Evolutionary conservation across 2,113 vertebrate genomes (phyloP).

Genomic region (Chlamydotis undulata): DNA sequence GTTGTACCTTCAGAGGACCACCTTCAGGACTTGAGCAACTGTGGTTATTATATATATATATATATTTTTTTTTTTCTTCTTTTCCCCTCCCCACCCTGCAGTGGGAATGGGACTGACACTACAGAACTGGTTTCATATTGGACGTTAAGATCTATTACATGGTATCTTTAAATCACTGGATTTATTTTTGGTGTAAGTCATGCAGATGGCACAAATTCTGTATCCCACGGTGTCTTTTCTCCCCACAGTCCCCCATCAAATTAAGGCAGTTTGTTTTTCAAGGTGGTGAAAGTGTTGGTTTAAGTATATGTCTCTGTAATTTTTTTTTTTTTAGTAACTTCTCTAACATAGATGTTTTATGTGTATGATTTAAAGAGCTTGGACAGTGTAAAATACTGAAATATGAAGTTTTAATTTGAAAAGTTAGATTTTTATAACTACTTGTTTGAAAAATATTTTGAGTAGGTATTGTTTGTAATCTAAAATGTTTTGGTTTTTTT

Average conservation of each 20-base stretch:
- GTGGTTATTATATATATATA: background rate
- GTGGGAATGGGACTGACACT: background rate
- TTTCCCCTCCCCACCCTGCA: background rate
- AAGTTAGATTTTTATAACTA: background rate
- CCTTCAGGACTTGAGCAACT: background rate
- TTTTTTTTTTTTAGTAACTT: background rate
- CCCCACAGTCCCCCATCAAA: background rate
- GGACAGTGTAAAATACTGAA: background rate
- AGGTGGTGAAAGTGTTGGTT: background rate
- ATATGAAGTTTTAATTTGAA: background rate
- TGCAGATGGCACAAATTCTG: background rate
- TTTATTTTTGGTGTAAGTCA: background rate
- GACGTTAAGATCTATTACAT: fast-evolving
- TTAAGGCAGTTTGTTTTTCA: background rate
- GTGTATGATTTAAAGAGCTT: background rate
- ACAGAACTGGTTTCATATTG: fast-evolving
- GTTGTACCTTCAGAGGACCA: background rate
- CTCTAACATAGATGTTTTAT: background rate
- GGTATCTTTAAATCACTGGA: background rate
- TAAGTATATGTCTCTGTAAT: background rate
- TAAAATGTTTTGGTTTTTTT: background rate
- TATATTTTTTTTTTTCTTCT: too few relatives aligned
- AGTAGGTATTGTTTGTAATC: too few relatives aligned
- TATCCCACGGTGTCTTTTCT: background rate
- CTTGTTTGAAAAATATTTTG: background rate